A percentile compares a stretch with the other conserved stretches of the same genome.
Conservation (phyloP, 2,113 vertebrate species). For the Aptenodytes patagonicus region DNA sequence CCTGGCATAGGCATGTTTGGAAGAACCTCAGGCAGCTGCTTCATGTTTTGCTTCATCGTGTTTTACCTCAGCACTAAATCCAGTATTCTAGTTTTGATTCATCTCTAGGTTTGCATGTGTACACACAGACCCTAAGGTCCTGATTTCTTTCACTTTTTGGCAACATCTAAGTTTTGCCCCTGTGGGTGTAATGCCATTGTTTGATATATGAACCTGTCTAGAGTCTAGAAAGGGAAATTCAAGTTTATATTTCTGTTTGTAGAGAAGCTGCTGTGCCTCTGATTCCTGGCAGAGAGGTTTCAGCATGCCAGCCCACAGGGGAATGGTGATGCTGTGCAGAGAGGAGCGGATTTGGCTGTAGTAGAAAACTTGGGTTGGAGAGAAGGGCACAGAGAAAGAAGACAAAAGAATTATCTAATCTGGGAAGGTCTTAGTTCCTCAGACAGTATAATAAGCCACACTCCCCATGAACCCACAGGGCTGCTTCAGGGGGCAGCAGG, state of each 20-base stretch:
- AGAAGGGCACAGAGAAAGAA: neutral
- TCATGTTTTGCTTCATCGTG: neutral
- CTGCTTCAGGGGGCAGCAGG: neutral
- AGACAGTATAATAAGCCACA: neutral
- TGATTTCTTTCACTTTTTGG: neutral
- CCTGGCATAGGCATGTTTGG: neutral
- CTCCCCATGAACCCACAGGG: neutral
- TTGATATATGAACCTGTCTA: neutral
- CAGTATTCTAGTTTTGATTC: neutral
- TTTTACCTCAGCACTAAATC: neutral
- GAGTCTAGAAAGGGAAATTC: neutral
- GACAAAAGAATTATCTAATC: neutral
- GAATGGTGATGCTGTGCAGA: neutral
- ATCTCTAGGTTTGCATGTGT: neutral
- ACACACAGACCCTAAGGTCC: neutral
- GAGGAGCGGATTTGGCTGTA: neutral
- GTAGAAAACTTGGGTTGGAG: neutral
- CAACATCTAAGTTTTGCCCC: neutral
- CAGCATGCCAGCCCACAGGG: fast-evolving
- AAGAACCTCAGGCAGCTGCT: neutral
- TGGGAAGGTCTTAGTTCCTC: neutral
- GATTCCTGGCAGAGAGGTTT: neutral
- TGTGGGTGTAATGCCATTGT: neutral
- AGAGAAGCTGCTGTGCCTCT: neutral
- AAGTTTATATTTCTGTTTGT: neutral